Evolutionary conservation across 2,797 vertebrate species (phyloP).

Genomic region (Scomberomorus guttatus): DNA sequence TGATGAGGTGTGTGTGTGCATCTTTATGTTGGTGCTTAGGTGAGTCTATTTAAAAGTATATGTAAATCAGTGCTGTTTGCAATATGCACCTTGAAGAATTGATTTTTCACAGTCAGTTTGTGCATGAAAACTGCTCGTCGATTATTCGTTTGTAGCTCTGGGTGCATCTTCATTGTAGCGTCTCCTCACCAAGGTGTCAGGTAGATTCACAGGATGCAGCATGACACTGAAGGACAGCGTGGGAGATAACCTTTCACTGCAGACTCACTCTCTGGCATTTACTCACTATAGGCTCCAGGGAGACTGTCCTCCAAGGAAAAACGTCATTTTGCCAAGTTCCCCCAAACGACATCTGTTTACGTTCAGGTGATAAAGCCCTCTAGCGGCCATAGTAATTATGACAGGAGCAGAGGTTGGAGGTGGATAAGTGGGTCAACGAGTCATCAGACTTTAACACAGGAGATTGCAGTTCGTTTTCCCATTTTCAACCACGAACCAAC

Average conservation of each 20-base stretch:
- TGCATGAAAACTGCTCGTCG: slow-evolving; percentile 62
- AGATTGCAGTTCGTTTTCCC: too few relatives aligned
- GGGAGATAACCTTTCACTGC: slow-evolving; percentile 72
- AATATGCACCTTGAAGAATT: slow-evolving; percentile 39
- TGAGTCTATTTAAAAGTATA: neutral
- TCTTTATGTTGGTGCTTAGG: neutral
- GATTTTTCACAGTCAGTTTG: slow-evolving; percentile 51
- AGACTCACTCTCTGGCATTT: slow-evolving; percentile 46
- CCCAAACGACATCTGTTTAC: too few relatives aligned
- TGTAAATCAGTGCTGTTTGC: slow-evolving; percentile 7
- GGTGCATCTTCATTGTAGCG: slow-evolving; percentile 48
- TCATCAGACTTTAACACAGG: too few relatives aligned
- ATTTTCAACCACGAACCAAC: too few relatives aligned
- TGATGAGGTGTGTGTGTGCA: neutral
- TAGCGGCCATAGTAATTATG: too few relatives aligned
- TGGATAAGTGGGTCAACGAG: too few relatives aligned
- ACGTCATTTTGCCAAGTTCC: too few relatives aligned
- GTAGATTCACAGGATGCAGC: slow-evolving; percentile 54
- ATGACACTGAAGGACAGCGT: slow-evolving; percentile 65
- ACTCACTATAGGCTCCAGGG: slow-evolving; percentile 46
- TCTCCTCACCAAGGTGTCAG: slow-evolving; percentile 58
- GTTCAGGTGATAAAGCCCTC: too few relatives aligned
- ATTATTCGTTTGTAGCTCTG: slow-evolving; percentile 62
- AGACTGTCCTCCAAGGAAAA: too few relatives aligned
- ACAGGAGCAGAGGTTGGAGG: too few relatives aligned